phyloP scores from a whole-genome alignment of 2,888 invertebrate genomes.

The Nymphalis c-album region DNA sequence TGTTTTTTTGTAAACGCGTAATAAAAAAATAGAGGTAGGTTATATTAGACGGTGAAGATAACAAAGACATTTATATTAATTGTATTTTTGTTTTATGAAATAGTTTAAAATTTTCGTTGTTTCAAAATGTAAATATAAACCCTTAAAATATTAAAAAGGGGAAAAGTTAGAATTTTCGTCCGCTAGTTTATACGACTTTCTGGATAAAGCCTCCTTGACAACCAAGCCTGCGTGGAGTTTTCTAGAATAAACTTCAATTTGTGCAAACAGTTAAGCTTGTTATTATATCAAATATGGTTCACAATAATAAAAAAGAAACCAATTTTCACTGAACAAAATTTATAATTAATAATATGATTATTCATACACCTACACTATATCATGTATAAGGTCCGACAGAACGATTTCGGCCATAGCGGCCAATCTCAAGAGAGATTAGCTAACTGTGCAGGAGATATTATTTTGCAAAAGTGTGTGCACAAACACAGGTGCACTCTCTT shows the following conservation, averaged over 20 bases:
- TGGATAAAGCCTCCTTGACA: conserved; percentile 23
- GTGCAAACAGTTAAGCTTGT: background rate
- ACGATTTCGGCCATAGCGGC: too few species aligned
- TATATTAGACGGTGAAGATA: background rate
- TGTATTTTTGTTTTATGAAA: background rate
- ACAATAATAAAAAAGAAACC: background rate
- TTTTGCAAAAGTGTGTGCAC: too few species aligned
- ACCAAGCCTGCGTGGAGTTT: conserved; percentile 24
- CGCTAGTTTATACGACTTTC: conserved; percentile 27
- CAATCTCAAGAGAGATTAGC: too few species aligned
- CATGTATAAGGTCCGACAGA: too few species aligned
- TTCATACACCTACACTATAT: too few species aligned
- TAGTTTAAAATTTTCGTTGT: too few species aligned
- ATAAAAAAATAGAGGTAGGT: background rate
- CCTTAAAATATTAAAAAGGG: conserved; percentile 13
- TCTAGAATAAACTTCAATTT: conserved; percentile 9
- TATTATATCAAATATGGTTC: conserved; percentile 7
- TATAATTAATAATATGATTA: too few species aligned
- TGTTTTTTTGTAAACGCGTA: too few species aligned
- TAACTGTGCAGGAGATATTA: too few species aligned
- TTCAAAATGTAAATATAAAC: background rate
- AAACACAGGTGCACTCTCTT: too few species aligned
- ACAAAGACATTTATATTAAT: background rate
- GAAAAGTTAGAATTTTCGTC: conserved; percentile 28
- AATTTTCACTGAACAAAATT: background rate